phyloP scores from a whole-genome alignment of 2,797 vertebrate species.

The Selene dorsalis region DNA sequence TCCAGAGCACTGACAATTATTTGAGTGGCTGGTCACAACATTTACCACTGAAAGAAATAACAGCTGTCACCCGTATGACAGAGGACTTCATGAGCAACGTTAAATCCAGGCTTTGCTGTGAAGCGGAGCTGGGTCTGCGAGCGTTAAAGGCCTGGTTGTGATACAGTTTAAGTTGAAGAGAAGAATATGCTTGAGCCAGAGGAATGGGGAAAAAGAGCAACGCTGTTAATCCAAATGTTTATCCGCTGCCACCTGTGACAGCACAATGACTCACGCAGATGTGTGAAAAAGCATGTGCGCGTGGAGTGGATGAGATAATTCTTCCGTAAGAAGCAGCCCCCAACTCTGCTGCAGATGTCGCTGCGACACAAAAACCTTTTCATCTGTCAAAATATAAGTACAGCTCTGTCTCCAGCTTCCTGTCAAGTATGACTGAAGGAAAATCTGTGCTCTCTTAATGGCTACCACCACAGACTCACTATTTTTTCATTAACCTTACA shows the following conservation, averaged over 20 bases:
- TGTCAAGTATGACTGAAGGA: conserved; percentile 38
- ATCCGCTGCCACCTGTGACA: conserved; percentile 70
- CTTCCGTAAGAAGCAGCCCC: conserved; percentile 45
- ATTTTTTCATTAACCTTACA: conserved; percentile 47
- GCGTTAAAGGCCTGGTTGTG: neutral
- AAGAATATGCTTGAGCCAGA: conserved; percentile 17
- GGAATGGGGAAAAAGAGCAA: conserved; percentile 34
- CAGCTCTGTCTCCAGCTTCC: conserved; percentile 22
- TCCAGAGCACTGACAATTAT: neutral
- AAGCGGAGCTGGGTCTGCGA: neutral
- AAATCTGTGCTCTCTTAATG: conserved; percentile 19
- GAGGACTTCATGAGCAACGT: conserved; percentile 5
- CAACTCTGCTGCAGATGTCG: conserved; percentile 47
- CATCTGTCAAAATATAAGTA: conserved; percentile 50
- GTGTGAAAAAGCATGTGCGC: conserved; percentile 15
- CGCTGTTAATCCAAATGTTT: conserved; percentile 68
- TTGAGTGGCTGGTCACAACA: neutral
- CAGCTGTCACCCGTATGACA: neutral
- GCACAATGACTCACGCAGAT: conserved; percentile 38
- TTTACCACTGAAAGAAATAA: neutral
- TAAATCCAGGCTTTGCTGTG: neutral
- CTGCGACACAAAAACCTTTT: conserved; percentile 63
- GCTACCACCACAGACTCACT: conserved; percentile 16
- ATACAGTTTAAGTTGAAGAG: conserved; percentile 24
- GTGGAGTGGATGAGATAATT: conserved; percentile 35